Evolutionary conservation across 2,888 invertebrate genomes (phyloP), one percentile per base, ranked within the genome.

Genomic region (Latrodectus elegans): DNA sequence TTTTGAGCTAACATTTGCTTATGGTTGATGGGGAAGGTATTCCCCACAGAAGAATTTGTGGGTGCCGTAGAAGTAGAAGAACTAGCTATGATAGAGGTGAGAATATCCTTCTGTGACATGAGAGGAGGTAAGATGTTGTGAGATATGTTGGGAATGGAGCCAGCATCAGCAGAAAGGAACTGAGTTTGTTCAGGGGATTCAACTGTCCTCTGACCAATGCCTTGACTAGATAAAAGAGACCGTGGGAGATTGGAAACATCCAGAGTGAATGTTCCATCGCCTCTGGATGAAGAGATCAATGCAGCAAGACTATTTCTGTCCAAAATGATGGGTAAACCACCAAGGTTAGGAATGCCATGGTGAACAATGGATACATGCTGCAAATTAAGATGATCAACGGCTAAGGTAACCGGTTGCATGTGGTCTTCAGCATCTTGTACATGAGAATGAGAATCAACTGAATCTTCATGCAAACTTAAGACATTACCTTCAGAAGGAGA

Each of bases 1-100:
- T 90, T 90, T 67, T 90, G 90, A 15, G 89, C 89, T 68, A 90
- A 68, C 89, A 90, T 90, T 22, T 90, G 90, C 60, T 90, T 90
- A 73, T 89, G 89, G 49, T 77, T 84, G 12, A 89, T 75, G 14
- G 89, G 89, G 67, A 87, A 89, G n/a, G 76, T 73, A 49, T 51
- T 82, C 11, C 82, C 87, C 6, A 87, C 67, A 38, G 65, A 68
- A 26, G 71, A 53, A n/a, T 70, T 79, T 51, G 60, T 75, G 9
- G 84, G 76, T 49, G 86, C 65, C 14, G 84, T 76, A 8, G 88
- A 79, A 67, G 76, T 86, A 75, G 89, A 82, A 65, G 85, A 76
- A 51, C 76, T 82, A 22, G 87, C 64, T n/a, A 87, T 84, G 72
- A 89, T 87, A 51, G 87, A 75, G 14, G 87, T 65, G n/a, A 89